Base-by-base conservation (phyloP, 53 echinoderm and acorn worm genomes). In the Actinopyga echinites region DNA sequence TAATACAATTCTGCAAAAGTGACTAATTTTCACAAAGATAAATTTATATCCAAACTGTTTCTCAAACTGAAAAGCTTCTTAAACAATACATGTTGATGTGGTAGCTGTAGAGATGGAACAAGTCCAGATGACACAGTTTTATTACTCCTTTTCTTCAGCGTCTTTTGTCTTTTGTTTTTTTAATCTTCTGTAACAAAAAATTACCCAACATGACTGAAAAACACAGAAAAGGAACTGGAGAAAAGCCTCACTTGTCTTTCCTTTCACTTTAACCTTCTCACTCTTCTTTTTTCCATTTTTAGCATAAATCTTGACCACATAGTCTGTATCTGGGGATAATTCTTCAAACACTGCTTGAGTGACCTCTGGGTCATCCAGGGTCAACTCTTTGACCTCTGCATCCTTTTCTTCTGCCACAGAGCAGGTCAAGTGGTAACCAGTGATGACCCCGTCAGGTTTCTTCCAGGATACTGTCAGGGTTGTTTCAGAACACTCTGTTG, bases 291-390 rank as follows among this genome's bases (percentile, higher is more conserved):
- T 88, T 43, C 75, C 90, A 86, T 90, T 88, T 34, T 82, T 22
- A 30, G 92, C 79, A 57, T 88, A 95, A 65, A 95, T 95, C 78
- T 92, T 89, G 9, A 95, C n/a, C 29, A 79, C 59, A 59, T 95
- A 95, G 34, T 90, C 82, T 23, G 63, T 65, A 19, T 89, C 92
- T 10, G 92, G 92, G 6, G 45, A 58, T 52, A 95, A 57, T 6
- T 83, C 86, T 29, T 90, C 84, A 81, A 95, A 83, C 31, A 80
- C 79, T 23, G 89, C 64, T 12, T n/a, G 36, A 17, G 79, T 83
- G 13, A 38, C 56, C 29, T 88, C 84, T 13, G 90, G 82, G 59
- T 95, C 88, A 26, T 90, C 84, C 44, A 91, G 84, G 35, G 74
- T 75, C 32, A 90, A 77, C 5, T 90, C 90, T 79, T 90, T 86